A percentile compares a stretch with the other conserved stretches of the same genome.
These are phyloP conservation scores for Oryzias sinensis DNA, from an alignment of 2,797 vertebrate species.

Conservation along the genomic window DNA sequence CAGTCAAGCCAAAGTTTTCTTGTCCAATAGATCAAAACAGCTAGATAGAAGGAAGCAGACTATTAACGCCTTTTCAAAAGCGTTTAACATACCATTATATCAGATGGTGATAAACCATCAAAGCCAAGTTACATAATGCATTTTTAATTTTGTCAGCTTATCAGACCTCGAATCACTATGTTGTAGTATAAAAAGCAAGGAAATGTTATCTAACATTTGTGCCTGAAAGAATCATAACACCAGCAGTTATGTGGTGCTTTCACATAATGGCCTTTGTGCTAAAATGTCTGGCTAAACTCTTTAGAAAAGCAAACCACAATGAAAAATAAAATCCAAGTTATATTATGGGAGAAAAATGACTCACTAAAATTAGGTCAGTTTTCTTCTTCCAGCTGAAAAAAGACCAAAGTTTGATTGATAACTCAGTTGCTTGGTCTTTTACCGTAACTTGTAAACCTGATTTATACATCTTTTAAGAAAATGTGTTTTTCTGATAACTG, in stretches of 20 bases:
- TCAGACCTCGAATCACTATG: background rate
- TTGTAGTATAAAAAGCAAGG: background rate
- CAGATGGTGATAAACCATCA: background rate
- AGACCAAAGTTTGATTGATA: too few species aligned
- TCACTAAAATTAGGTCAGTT: too few species aligned
- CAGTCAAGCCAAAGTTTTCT: constrained; percentile 18
- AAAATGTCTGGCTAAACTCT: too few species aligned
- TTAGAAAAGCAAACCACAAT: too few species aligned
- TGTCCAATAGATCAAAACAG: constrained; percentile 3
- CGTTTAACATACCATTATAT: background rate
- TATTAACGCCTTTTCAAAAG: background rate
- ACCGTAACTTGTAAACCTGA: too few species aligned
- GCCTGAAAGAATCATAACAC: background rate
- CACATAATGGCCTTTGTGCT: too few species aligned
- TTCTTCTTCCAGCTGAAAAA: too few species aligned
- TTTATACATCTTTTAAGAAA: too few species aligned
- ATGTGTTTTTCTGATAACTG: too few species aligned
- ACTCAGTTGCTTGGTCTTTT: too few species aligned
- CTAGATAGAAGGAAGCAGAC: background rate
- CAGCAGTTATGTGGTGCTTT: background rate
- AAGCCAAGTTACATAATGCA: background rate
- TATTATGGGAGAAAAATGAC: too few species aligned
- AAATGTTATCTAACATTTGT: constrained; percentile 3
- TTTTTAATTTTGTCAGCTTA: background rate
- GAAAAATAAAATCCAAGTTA: too few species aligned